These are phyloP conservation scores for Antennarius maculatus DNA, from an alignment of 2,797 vertebrate genomes.

Conservation along the genomic window DNA sequence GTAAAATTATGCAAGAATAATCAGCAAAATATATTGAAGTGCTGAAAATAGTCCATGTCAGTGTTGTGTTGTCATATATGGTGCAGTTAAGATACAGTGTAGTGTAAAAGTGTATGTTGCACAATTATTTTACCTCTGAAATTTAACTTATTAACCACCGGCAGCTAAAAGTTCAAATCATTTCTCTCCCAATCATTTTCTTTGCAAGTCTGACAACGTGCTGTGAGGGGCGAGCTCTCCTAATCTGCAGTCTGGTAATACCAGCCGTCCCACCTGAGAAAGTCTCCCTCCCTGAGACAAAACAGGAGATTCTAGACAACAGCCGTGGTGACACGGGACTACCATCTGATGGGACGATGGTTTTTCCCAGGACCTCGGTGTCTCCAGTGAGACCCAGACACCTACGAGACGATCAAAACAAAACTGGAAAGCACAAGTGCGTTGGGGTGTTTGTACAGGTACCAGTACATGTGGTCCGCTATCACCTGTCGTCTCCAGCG, in stretches of 20 bases:
- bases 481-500: slow-evolving; percentile 50
- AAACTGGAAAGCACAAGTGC: slow-evolving; percentile 48
- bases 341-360: slow-evolving; percentile 65
- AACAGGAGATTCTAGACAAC: slow-evolving; percentile 79
- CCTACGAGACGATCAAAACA: slow-evolving; percentile 71
- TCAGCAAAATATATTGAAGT: too few relatives aligned
- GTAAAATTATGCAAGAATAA: too few relatives aligned
- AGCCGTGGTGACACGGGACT: slow-evolving; percentile 58
- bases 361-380: slow-evolving; percentile 76
- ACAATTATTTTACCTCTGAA: too few relatives aligned
- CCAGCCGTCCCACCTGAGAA: slow-evolving; percentile 57
- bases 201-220: slow-evolving; percentile 2
- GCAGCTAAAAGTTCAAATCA: not conserved
- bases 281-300: slow-evolving; percentile 74
- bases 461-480: slow-evolving; percentile 29
- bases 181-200: not conserved
- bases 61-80: not conserved
- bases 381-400: slow-evolving; percentile 72
- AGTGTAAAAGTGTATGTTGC: too few relatives aligned
- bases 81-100: too few relatives aligned
- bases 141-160: too few relatives aligned
- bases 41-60: not conserved
- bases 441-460: slow-evolving; percentile 36
- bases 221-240: not conserved
- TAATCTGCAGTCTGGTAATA: slow-evolving; percentile 47